Base-by-base conservation (phyloP, 2,113 vertebrate genomes). In the Lethenteron reissneri region DNA sequence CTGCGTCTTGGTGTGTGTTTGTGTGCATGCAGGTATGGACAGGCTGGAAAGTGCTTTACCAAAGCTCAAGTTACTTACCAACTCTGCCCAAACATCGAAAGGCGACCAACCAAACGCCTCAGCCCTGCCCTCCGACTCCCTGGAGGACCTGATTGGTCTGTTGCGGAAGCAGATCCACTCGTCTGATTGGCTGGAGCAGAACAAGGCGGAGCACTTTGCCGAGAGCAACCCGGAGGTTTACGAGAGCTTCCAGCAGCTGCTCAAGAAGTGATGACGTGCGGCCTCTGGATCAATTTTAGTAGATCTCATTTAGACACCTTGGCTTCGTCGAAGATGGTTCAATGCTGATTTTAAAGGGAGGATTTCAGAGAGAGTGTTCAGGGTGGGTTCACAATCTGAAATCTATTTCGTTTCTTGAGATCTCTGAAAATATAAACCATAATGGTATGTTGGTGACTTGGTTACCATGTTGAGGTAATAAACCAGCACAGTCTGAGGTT, bases 151-250 rank as follows among this genome's bases (percentile, higher is more conserved):
- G 64, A 86, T 83, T 70, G 84, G 84, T 72, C 82, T 83, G 3
- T 78, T 85, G 58, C 80, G 83, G 74, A 81, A 86, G 17, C 85
- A 92, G 78, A 86, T 84, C 75, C 80, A 79, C 69, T 83, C 81
- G 0, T 85, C 83, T 8, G 84, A 87, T 80, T 85, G 86, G 86
- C 75, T 83, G 56, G 84, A 87, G 78, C 86, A 85, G 76, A 86
- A 85, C 73, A 84, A 81, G 57, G 86, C 84, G 0, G 83, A 87
- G 73, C 80, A 83, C 75, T 80, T 85, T 74, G 81, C 83, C 2
- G 84, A 83, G 76, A 84, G 87, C 71, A 85, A 88, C 71, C 87
- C 85, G 9, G 84, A 85, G 76, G 80, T 85, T 75, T 83, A 85
- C 8, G 84, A 87, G 2, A 82, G 88, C 57, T 88, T 88, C 76